A percentile compares a stretch with the other conserved stretches of the same genome.
Evolutionary conservation across 2,113 vertebrate genomes (phyloP).

Genomic region (Tupaia tana): DNA sequence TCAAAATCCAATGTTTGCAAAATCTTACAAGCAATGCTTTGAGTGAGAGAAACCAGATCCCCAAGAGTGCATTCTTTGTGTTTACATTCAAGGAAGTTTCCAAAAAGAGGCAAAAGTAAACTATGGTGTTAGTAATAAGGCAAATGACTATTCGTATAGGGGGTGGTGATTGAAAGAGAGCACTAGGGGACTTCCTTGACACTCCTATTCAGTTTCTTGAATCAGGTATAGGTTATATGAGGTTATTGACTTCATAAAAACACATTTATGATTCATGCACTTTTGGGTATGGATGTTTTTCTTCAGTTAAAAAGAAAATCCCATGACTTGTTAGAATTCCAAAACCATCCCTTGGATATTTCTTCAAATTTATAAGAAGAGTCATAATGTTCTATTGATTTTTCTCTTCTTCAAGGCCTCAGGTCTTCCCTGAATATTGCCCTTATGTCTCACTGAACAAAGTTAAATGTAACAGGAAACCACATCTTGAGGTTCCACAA

Average conservation of each 20-base stretch:
- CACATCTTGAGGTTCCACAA: not conserved
- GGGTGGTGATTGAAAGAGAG: not conserved
- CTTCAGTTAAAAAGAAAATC: conserved; percentile 1
- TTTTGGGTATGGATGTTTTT: not conserved
- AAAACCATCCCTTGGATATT: not conserved
- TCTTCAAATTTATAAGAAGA: not conserved
- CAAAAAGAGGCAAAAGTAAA: not conserved
- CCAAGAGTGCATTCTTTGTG: not conserved
- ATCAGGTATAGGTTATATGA: not conserved
- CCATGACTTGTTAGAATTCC: not conserved
- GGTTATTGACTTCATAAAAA: not conserved
- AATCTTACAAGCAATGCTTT: not conserved
- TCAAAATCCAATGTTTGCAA: not conserved
- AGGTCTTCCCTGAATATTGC: not conserved
- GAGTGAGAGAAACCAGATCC: not conserved
- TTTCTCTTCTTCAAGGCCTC: not conserved
- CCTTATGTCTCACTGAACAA: not conserved
- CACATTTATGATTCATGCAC: not conserved
- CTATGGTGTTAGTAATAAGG: not conserved
- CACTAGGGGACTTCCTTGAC: not conserved
- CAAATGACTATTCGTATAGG: accelerated
- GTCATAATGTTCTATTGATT: not conserved
- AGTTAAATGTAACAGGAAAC: not conserved
- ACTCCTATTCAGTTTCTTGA: not conserved
- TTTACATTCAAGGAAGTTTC: not conserved